Evolutionary conservation across 1,140 invertebrate species (phyloP).

Genomic region (Drosophila willistoni): DNA sequence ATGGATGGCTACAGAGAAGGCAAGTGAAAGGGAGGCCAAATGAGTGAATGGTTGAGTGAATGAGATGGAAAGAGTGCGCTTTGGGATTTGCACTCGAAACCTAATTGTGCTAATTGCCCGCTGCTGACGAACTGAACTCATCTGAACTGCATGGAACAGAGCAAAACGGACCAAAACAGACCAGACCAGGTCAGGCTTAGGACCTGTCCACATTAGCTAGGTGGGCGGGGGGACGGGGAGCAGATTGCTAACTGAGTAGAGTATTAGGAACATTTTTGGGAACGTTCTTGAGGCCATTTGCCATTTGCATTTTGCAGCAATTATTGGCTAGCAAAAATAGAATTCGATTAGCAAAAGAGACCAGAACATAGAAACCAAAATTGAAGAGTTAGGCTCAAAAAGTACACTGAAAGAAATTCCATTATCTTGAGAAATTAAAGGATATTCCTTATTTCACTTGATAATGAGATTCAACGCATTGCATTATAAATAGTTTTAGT

Average conservation of each 20-base stretch:
- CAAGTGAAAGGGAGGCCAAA: not conserved
- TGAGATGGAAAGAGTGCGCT: constrained; percentile 46
- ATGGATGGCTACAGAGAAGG: not conserved
- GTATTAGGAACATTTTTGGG: constrained; percentile 18
- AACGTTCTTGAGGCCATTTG: constrained; percentile 33
- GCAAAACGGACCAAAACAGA: not conserved
- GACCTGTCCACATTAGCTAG: constrained; percentile 19
- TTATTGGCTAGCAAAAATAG: constrained; percentile 64
- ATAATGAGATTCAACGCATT: no score
- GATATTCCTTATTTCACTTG: no score
- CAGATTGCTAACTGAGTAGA: not conserved
- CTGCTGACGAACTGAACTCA: constrained; percentile 23
- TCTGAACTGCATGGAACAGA: not conserved
- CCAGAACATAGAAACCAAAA: constrained; percentile 22
- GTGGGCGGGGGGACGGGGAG: not conserved
- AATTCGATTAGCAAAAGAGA: constrained; percentile 71
- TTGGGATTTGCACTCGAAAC: constrained; percentile 81
- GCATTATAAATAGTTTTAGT: no score
- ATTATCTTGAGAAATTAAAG: not conserved
- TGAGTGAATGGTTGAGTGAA: constrained; percentile 13
- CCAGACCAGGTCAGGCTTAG: constrained; percentile 5
- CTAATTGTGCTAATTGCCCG: constrained; percentile 81
- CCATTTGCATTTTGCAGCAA: constrained; percentile 80
- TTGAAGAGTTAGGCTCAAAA: constrained; percentile 17
- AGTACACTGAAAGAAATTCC: constrained; percentile 11